Evolutionary conservation across 2,113 vertebrate genomes (phyloP), one percentile per base, ranked within the genome.

Genomic region (Ceyx margarethae): DNA sequence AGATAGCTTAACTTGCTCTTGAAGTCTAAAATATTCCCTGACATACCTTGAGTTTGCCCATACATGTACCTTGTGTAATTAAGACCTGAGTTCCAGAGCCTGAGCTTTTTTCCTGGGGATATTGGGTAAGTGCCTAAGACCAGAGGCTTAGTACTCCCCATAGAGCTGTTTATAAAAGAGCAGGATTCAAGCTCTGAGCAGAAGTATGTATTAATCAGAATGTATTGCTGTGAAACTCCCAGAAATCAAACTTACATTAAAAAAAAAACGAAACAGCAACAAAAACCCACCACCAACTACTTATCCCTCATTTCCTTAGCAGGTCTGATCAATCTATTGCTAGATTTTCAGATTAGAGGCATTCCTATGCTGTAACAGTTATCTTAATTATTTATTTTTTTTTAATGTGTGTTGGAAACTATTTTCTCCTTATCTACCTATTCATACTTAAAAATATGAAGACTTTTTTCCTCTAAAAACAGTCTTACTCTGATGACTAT

Each of bases 1-100:
- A 42, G 62, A 89, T 68, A 66, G 45, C 60, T 81, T 58, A 69
- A 89, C 60, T 37, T 91, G 45, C 50, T 95, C 71, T 76, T 87
- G 35, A 85, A 87, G 54, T 76, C 89, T 92, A 72, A 94, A 87
- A 92, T 82, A 89, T 89, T 93, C 87, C 71, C 89, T 91, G 91
- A 87, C 57, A 45, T 87, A 93, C 74, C 74, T 85, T 69, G 50
- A 46, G 42, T 89, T 91, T 91, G 65, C 71, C 71, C 20, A 40
- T 4, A 64, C 80, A 94, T 82, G 14, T 62, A 86, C 35, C 43
- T 40, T 15, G 69, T 69, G 81, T 91, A 94, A 95, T 87, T 93
- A 95, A 81, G 67, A 90, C 17, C 48, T n/a, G 53, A 68, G n/a
- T 79, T 93, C 74, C 0, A 2, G 66, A 93, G 77, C 40, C 74